Conservation (phyloP, 2,113 vertebrate genomes). For the Cepphus grylle region DNA sequence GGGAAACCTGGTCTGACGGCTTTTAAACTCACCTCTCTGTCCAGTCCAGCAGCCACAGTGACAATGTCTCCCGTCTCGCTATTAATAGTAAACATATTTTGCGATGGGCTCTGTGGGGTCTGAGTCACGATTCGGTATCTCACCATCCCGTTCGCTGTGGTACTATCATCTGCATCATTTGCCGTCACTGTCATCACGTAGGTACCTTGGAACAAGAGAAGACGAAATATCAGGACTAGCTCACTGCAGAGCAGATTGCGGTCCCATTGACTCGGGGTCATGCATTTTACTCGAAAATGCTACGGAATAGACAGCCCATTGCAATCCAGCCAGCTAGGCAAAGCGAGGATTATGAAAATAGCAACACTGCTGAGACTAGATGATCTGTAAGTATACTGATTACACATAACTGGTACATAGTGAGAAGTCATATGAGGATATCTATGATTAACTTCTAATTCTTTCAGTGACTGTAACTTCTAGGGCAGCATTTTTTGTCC, state of each 20-base stretch:
- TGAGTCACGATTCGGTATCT: slow-evolving; percentile 92
- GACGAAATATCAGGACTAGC: neutral
- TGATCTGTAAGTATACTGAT: slow-evolving; percentile 11
- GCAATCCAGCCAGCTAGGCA: neutral
- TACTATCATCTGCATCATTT: slow-evolving; percentile 89
- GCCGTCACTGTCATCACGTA: slow-evolving; percentile 95
- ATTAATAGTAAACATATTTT: slow-evolving; percentile 97
- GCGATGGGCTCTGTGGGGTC: slow-evolving; percentile 90
- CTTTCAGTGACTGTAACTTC: slow-evolving; percentile 23
- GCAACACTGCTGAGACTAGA: neutral
- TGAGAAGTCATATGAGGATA: neutral
- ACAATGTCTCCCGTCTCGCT: slow-evolving; percentile 93
- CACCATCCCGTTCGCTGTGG: slow-evolving; percentile 94
- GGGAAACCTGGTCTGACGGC: rapidly evolving
- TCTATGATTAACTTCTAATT: slow-evolving; percentile 41
- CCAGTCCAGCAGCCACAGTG: slow-evolving; percentile 91
- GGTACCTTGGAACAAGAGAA: slow-evolving; percentile 76
- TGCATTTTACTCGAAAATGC: neutral
- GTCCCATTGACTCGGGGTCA: rapidly evolving
- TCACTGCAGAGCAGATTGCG: neutral
- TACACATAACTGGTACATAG: neutral
- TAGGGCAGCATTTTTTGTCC: neutral
- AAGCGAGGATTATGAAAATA: neutral
- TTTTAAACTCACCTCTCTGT: slow-evolving; percentile 85
- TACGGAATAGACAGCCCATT: neutral